phyloP scores from a whole-genome alignment of 2,888 invertebrate species.

The Drosophila sordidula region DNA sequence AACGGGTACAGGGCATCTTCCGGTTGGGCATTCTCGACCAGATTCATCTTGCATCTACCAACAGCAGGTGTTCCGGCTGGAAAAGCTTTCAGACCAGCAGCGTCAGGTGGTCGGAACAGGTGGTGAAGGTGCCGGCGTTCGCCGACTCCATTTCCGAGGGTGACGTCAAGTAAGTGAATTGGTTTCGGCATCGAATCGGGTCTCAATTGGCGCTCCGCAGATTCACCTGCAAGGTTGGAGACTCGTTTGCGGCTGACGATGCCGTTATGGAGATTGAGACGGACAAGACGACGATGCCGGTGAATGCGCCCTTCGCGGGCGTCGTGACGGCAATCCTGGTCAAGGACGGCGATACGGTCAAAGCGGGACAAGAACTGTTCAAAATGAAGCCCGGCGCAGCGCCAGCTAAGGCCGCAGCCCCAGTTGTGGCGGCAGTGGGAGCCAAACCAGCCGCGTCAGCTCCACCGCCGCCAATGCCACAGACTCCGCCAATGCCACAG shows the following conservation, averaged over 20 bases:
- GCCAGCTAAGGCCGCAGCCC: conserved; percentile 85
- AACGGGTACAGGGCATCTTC: not conserved
- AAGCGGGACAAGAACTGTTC: conserved; percentile 93
- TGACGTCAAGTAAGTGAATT: conserved; percentile 90
- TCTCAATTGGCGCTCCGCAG: conserved; percentile 80
- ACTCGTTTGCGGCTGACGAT: conserved; percentile 95
- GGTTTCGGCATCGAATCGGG: not conserved
- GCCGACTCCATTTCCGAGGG: conserved; percentile 99
- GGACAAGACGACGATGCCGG: conserved; percentile 94
- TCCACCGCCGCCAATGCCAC: conserved; percentile 81
- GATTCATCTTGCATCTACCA: not conserved
- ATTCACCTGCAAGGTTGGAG: conserved; percentile 93
- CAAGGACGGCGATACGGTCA: conserved; percentile 96
- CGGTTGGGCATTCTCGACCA: not conserved
- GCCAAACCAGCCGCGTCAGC: conserved; percentile 85
- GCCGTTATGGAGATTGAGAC: conserved; percentile 99
- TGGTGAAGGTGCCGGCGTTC: conserved; percentile 92
- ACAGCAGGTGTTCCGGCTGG: conserved; percentile 26
- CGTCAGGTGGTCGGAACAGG: conserved; percentile 80
- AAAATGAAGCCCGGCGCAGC: conserved; percentile 87
- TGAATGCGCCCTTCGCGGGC: conserved; percentile 92
- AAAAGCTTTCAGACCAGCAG: conserved; percentile 83
- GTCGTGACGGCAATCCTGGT: conserved; percentile 94
- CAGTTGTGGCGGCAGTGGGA: conserved; percentile 83
- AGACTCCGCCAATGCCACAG: no score